Conservation (phyloP, 2,888 invertebrate species). For the Graphium colonna region DNA sequence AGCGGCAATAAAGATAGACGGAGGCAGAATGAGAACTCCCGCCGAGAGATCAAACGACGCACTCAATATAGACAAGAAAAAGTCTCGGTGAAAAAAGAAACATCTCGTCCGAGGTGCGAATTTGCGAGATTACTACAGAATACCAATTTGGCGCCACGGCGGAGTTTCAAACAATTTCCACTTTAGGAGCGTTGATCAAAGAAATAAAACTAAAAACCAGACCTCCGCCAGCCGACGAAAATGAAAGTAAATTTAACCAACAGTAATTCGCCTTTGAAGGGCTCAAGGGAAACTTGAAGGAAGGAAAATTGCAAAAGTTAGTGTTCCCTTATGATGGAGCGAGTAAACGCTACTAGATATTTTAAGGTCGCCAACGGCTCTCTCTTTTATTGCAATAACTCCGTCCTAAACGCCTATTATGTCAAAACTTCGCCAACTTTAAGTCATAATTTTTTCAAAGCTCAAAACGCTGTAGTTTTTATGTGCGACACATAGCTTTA, state of each 20-base stretch:
- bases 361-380: constrained; percentile 43
- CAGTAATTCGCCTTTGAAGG: constrained; percentile 75
- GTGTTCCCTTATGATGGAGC: constrained; percentile 64
- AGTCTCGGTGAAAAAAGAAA: constrained; percentile 24
- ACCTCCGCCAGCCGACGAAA: constrained; percentile 52
- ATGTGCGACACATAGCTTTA: neutral
- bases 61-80: constrained; percentile 26
- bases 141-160: constrained; percentile 60
- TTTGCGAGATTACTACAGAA: constrained; percentile 68
- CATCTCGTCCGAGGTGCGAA: constrained; percentile 54
- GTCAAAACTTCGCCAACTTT: constrained; percentile 36
- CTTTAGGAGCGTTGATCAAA: constrained; percentile 72
- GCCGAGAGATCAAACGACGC: constrained; percentile 28
- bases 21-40: constrained; percentile 18
- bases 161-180: constrained; percentile 73
- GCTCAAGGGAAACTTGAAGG: constrained; percentile 54
- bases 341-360: constrained; percentile 58
- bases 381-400: constrained; percentile 40
- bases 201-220: constrained; percentile 76
- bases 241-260: constrained; percentile 75
- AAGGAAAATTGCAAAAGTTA: constrained; percentile 77
- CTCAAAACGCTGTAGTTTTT: constrained; percentile 5
- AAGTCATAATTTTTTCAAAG: constrained; percentile 25
- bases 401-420: constrained; percentile 43
- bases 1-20: neutral